phyloP scores from a whole-genome alignment of 2,113 vertebrate genomes.

The Phoxinus phoxinus region DNA sequence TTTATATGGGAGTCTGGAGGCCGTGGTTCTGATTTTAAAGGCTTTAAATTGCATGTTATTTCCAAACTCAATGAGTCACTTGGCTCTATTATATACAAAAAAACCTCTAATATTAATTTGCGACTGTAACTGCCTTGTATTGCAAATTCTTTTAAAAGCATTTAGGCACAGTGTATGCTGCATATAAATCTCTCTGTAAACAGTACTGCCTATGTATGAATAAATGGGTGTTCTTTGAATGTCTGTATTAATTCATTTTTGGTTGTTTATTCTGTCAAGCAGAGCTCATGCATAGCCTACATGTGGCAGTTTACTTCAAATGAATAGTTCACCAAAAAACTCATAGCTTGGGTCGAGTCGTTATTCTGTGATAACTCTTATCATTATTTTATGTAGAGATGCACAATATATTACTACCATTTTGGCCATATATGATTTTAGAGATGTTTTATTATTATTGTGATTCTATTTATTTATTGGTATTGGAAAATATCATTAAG shows the following conservation, averaged over 20 bases:
- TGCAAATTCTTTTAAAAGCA: conserved; percentile 12
- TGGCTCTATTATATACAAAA: conserved; percentile 28
- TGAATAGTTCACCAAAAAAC: too few species aligned
- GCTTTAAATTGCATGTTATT: conserved; percentile 34
- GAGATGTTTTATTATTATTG: too few species aligned
- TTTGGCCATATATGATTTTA: too few species aligned
- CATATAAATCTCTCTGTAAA: neutral
- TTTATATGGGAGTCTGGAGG: conserved; percentile 9
- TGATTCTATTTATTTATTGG: too few species aligned
- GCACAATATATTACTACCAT: too few species aligned
- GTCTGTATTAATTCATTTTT: neutral
- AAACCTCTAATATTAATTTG: conserved; percentile 23
- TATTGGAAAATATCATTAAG: too few species aligned
- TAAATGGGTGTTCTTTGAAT: neutral
- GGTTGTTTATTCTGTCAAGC: neutral
- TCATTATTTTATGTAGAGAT: too few species aligned
- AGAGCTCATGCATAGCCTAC: neutral
- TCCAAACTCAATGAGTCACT: conserved; percentile 14
- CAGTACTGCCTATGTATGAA: neutral
- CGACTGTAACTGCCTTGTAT: conserved; percentile 4
- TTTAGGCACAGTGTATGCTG: neutral
- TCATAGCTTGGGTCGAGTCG: too few species aligned
- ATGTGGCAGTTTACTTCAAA: too few species aligned
- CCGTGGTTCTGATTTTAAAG: conserved; percentile 10
- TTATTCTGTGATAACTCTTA: too few species aligned